These are phyloP conservation scores for Archaeoteleia sp. DNA, from an alignment of 2,888 invertebrate species.

Conservation along the genomic window DNA sequence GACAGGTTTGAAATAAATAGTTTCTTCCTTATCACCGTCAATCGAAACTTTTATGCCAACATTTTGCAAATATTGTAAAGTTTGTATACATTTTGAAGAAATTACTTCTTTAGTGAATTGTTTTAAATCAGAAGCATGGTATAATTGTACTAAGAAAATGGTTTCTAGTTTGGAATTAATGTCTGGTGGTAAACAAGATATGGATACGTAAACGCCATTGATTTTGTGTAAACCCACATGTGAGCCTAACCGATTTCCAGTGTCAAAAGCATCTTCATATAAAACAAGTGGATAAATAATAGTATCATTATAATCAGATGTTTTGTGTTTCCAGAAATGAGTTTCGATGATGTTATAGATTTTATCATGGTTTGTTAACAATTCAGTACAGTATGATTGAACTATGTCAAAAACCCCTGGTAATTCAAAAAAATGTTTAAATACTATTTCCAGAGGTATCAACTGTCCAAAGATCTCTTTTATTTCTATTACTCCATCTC, in stretches of 20 bases:
- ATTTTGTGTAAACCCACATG: background rate
- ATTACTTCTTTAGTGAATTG: background rate
- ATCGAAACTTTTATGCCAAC: no score
- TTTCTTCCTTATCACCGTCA: background rate
- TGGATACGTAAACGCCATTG: background rate
- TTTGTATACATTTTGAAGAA: no score
- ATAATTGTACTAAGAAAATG: background rate
- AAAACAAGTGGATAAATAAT: no score
- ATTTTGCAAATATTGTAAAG: no score
- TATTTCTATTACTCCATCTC: background rate
- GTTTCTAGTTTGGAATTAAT: background rate
- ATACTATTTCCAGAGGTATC: constrained; percentile 2
- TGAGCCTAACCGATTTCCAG: background rate
- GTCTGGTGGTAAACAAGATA: background rate
- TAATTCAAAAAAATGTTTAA: constrained; percentile 8
- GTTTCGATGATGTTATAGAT: no score
- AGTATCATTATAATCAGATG: no score
- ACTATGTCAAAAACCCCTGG: background rate
- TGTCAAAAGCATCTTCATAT: constrained; percentile 1
- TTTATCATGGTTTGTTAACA: background rate
- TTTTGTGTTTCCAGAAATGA: no score
- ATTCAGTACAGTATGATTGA: background rate
- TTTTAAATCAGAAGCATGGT: background rate
- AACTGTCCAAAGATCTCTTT: constrained; percentile 1
- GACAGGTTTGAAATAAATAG: background rate